Evolutionary conservation across 2,797 vertebrate genomes (phyloP), one percentile per base, ranked within the genome.

Genomic region (Xenentodon cancila): DNA sequence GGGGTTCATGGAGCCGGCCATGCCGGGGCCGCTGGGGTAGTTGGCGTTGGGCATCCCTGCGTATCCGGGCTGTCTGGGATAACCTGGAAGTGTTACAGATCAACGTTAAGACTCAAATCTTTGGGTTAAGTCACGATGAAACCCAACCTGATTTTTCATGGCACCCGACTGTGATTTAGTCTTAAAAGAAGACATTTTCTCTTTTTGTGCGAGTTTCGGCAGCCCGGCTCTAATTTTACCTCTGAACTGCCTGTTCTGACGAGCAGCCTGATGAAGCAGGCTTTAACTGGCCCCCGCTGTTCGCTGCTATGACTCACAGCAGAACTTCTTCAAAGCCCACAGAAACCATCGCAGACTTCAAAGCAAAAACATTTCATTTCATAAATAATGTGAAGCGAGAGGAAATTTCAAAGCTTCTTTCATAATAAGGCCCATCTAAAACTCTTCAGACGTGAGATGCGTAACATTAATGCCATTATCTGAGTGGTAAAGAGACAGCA

Each of bases 31-130:
- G 4, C 92, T 94, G 43, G 95, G 91, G 78, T 97, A 98, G 92
- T 92, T 98, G 88, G 97, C 92, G 5, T 97, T 98, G 84, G 96
- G 94, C 96, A 99, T 96, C 68, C 94, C 93, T 25, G 94, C 94
- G 89, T 98, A 99, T 81, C 95, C 96, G 12, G 96, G 96, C 87
- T 97, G 97, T 82, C 97, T 91, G 53, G 96, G 96, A 87, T 98
- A 99, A 81, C 96, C 97, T 94, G 93, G 6, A 89, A 87, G 57
- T 9, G 37, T 67, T 34, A 62, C 46, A 74, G 32, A 65, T 22
- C 18, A 20, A 76, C 8, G 54, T 34, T 51, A 16, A 32, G 56
- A 22, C 40, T 53, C 4, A 32, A 19, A 27, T 45, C 3, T 46
- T 25, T 30, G 4, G 18, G 17, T 7, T 12, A 27, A 1, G 30